Evolutionary conservation across 2,797 vertebrate genomes (phyloP).

Genomic region (Myripristis jacobus): DNA sequence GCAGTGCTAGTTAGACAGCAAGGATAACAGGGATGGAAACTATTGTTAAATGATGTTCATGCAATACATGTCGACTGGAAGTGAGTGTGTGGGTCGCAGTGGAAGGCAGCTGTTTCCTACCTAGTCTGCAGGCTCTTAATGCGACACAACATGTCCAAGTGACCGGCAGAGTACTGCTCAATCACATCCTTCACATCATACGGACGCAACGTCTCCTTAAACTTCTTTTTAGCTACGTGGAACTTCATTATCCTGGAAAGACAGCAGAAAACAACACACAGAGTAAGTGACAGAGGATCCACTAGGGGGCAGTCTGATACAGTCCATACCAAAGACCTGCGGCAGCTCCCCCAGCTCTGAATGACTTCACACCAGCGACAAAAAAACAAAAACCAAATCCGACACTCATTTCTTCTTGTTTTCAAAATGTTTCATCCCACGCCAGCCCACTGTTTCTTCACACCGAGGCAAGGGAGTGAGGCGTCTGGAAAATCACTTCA

Average conservation of each 20-base stretch:
- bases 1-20: slow-evolving; percentile 9
- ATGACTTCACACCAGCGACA: background rate
- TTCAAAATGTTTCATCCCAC: background rate
- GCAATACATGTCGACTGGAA: background rate
- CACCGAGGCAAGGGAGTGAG: slow-evolving; percentile 1
- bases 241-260: slow-evolving; percentile 95
- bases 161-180: slow-evolving; percentile 97
- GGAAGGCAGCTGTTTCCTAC: slow-evolving; percentile 70
- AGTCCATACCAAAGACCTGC: background rate
- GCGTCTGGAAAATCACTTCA: slow-evolving; percentile 26
- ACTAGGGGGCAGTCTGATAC: slow-evolving; percentile 62
- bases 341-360: background rate
- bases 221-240: slow-evolving; percentile 97
- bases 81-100: background rate
- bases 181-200: slow-evolving; percentile 99
- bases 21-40: background rate
- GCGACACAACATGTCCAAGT: slow-evolving; percentile 97
- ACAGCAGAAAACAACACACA: slow-evolving; percentile 5
- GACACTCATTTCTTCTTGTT: background rate
- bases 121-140: slow-evolving; percentile 97
- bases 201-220: slow-evolving; percentile 95
- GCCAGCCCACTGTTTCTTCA: slow-evolving; percentile 5
- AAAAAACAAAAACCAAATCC: slow-evolving; percentile 25
- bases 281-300: slow-evolving; percentile 20
- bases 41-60: background rate